Percentiles rank a stretch among this genome's conserved stretches.
These are phyloP conservation scores for Diploptera punctata DNA, from an alignment of 2,888 invertebrate species.

Conservation along the genomic window DNA sequence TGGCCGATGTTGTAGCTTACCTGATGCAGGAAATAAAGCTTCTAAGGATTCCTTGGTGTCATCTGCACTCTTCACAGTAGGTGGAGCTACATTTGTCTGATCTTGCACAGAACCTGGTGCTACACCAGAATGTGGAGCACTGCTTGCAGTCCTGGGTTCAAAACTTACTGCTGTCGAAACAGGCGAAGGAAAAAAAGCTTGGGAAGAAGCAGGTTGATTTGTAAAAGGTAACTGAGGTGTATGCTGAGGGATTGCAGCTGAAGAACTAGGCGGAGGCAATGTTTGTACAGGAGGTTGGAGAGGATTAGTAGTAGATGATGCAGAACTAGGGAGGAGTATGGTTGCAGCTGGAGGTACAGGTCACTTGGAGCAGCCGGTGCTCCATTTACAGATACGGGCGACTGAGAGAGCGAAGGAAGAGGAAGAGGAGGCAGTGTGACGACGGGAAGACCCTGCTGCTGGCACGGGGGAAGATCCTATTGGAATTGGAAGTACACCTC, in stretches of 20 bases:
- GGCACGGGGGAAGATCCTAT: conserved; percentile 26
- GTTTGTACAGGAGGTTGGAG: conserved; percentile 27
- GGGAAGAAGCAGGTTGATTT: conserved; percentile 1
- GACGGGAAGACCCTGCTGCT: not conserved
- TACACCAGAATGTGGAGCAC: conserved; percentile 12
- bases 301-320: not conserved
- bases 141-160: conserved; percentile 11
- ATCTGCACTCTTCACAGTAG: conserved; percentile 1
- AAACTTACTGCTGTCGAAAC: conserved; percentile 19
- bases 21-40: conserved; percentile 68
- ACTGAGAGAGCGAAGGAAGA: conserved; percentile 29
- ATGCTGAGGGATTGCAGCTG: conserved; percentile 27
- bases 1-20: no score
- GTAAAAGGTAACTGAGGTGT: conserved; percentile 37
- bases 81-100: not conserved
- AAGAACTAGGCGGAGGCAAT: not conserved
- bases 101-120: conserved; percentile 10
- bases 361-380: conserved; percentile 19
- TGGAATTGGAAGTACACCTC: conserved; percentile 46
- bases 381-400: conserved; percentile 28
- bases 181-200: conserved; percentile 28
- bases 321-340: not conserved
- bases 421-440: conserved; percentile 24
- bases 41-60: conserved; percentile 52
- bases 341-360: conserved; percentile 17